Evolutionary conservation across 2,888 invertebrate genomes (phyloP), one percentile per base, ranked within the genome.

Genomic region (Diachrysia chrysitis): DNA sequence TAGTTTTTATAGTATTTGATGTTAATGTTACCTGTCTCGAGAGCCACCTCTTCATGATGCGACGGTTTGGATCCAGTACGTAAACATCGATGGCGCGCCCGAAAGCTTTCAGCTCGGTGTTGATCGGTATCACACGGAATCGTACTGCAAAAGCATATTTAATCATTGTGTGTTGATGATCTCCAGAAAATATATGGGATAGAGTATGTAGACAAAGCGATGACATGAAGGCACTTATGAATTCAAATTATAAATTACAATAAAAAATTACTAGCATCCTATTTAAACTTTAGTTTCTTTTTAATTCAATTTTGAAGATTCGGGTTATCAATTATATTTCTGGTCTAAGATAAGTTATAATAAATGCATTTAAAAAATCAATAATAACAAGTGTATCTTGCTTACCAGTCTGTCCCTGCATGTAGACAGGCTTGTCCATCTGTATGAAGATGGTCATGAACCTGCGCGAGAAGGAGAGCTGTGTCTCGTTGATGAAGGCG

Each of bases 401-500:
- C 60, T 90, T 88, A 97, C 97, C 97, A 66, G 96, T 98, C 90
- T 99, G 98, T 6, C 98, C 97, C 91, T 99, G 99, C 97, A 97
- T 98, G 87, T 99, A 99, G 6, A 99, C 97, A 0, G 99, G 99
- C 87, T 99, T 99, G 89, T 99, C 99, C 84, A 98, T 97, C 92
- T 99, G 99, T 79, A 99, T 98, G 89, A 99, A 99, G 74, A 99
- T 98, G 0, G 99, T 99, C 97, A 99, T 98, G 58, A 99, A 98
- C 48, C 99, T 96, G 82, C 97, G 97, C 0, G 98, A 98, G 93
- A 99, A 99, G 1, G 96, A 95, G 16, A 99, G 95, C 68, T 96
- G 95, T 0, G 98, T 98, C 89, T 99, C 98, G 86, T 99, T 99
- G 55, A 97, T 93, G 91, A 99, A 99, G 0, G 98, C 98, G 63